Evolutionary conservation across 1,140 invertebrate species (phyloP).

Genomic region (Drosophila kanapiae): DNA sequence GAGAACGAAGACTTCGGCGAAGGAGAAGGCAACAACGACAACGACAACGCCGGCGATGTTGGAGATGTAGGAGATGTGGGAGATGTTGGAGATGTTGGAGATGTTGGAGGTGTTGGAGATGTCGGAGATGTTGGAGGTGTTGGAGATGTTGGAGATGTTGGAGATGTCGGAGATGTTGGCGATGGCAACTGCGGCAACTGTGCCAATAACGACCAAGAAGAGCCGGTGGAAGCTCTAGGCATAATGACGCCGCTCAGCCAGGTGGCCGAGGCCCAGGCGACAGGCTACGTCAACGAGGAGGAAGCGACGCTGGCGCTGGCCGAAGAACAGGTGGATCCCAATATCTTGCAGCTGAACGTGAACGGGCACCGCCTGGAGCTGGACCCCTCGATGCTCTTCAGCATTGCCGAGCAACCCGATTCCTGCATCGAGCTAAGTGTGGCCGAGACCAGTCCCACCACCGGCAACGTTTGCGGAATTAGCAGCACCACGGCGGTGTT

Average conservation of each 20-base stretch:
- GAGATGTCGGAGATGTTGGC: not conserved
- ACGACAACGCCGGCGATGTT: not conserved
- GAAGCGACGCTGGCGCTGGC: slow-evolving; percentile 32
- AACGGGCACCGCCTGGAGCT: slow-evolving; percentile 62
- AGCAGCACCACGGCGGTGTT: slow-evolving; percentile 33
- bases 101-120: too few species aligned
- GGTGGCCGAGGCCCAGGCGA: slow-evolving; percentile 27
- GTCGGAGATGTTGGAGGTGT: too few species aligned
- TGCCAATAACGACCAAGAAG: not conserved
- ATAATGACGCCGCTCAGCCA: slow-evolving; percentile 61
- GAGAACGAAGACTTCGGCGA: not conserved
- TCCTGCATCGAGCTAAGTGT: slow-evolving; percentile 47
- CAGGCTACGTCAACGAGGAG: slow-evolving; percentile 12
- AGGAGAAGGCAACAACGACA: not conserved
- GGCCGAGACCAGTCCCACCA: slow-evolving; percentile 39
- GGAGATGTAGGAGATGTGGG: too few species aligned
- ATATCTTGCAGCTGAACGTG: slow-evolving; percentile 58
- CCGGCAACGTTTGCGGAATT: slow-evolving; percentile 16
- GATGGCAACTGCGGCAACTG: not conserved
- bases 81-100: too few species aligned
- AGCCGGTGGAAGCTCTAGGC: slow-evolving; percentile 40
- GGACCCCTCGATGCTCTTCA: slow-evolving; percentile 63
- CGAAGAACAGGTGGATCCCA: slow-evolving; percentile 30
- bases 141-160: too few species aligned
- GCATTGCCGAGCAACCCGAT: slow-evolving; percentile 66